A percentile compares a stretch with the other conserved stretches of the same genome.
These are phyloP conservation scores for Erebia epiphron DNA, from an alignment of 2,888 invertebrate species.

Conservation along the genomic window DNA sequence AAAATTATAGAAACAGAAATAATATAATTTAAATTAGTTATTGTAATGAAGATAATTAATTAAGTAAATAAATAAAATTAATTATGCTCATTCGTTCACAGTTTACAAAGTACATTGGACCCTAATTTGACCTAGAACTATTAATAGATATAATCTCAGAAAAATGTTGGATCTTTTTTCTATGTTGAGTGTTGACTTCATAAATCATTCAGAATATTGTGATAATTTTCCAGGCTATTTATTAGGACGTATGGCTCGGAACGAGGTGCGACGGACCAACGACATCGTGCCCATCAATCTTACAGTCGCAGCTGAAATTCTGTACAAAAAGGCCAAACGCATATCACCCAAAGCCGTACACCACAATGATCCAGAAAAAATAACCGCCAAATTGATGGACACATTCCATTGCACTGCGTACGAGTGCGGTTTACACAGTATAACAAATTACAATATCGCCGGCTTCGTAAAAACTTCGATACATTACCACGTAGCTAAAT, in stretches of 20 bases:
- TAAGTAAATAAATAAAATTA: too few species aligned
- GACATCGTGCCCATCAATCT: slow-evolving; percentile 64
- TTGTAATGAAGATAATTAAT: too few species aligned
- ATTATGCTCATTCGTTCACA: too few species aligned
- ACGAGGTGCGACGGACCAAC: slow-evolving; percentile 54
- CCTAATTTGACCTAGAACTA: not conserved
- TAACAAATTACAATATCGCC: slow-evolving; percentile 58
- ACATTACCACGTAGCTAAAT: slow-evolving; percentile 59
- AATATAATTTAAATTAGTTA: too few species aligned
- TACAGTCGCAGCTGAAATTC: slow-evolving; percentile 57
- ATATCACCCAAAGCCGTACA: slow-evolving; percentile 65
- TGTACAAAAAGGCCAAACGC: slow-evolving; percentile 65
- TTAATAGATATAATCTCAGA: not conserved
- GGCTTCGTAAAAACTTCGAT: slow-evolving; percentile 63
- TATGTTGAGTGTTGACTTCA: not conserved
- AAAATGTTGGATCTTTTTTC: not conserved
- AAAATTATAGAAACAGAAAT: too few species aligned
- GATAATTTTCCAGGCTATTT: slow-evolving; percentile 63
- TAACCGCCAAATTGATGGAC: slow-evolving; percentile 56
- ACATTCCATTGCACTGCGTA: slow-evolving; percentile 60
- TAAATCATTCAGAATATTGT: slow-evolving; percentile 3
- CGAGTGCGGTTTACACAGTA: slow-evolving; percentile 51
- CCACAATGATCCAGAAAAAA: slow-evolving; percentile 61
- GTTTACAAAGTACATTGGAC: not conserved
- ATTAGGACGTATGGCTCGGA: slow-evolving; percentile 64